phyloP scores from a whole-genome alignment of 2,797 vertebrate genomes.

The Allenopithecus nigroviridis region DNA sequence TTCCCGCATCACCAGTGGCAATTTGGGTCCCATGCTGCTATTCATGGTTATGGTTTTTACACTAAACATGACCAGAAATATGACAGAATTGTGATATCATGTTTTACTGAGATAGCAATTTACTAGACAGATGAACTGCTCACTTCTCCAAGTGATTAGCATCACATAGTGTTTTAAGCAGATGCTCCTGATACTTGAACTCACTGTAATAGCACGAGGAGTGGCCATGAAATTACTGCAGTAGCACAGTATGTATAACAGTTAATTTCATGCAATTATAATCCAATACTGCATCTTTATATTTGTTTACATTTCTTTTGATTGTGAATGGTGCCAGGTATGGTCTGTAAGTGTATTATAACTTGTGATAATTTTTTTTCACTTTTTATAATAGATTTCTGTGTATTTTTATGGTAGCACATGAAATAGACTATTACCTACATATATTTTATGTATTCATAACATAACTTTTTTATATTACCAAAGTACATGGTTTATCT shows the following conservation, averaged over 20 bases:
- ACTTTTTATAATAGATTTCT: background rate
- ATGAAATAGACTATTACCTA: background rate
- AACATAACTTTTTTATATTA: background rate
- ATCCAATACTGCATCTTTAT: background rate
- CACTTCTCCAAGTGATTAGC: background rate
- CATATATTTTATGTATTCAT: background rate
- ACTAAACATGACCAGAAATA: background rate
- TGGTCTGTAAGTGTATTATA: background rate
- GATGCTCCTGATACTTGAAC: background rate
- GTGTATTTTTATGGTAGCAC: background rate
- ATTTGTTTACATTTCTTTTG: background rate
- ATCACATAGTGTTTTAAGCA: background rate
- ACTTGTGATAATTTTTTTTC: background rate
- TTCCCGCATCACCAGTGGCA: background rate
- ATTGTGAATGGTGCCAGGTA: background rate
- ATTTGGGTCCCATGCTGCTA: background rate
- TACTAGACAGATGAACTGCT: background rate
- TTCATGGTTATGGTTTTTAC: background rate
- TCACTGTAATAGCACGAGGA: background rate
- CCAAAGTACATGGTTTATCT: background rate
- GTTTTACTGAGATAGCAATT: background rate
- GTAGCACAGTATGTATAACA: background rate
- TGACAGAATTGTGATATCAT: background rate
- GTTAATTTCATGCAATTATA: background rate
- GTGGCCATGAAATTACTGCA: background rate